Conservation (phyloP, 2,113 vertebrate genomes). For the Siniperca chuatsi region DNA sequence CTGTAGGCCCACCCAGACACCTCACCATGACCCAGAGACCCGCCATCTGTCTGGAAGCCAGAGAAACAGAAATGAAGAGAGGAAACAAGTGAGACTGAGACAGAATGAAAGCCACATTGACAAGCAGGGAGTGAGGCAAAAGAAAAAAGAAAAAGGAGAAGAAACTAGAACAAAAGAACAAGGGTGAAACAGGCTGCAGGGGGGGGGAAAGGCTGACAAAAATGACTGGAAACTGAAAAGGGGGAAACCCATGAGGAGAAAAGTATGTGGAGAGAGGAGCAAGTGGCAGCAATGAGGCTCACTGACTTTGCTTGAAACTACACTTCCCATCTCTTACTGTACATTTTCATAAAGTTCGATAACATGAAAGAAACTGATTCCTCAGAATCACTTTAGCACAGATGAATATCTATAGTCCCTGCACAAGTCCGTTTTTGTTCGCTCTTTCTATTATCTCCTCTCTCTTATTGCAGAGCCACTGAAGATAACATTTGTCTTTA, state of each 20-base stretch:
- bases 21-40: constrained; percentile 51
- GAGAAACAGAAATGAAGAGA: constrained; percentile 7
- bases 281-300: background rate
- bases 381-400: constrained; percentile 11
- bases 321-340: background rate
- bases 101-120: constrained; percentile 7
- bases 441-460: constrained; percentile 21
- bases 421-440: constrained; percentile 22
- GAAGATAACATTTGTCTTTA: constrained; percentile 36
- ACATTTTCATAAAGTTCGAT: constrained; percentile 19
- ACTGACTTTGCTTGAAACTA: constrained; percentile 8
- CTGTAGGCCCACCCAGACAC: constrained; percentile 56
- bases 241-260: constrained; percentile 20
- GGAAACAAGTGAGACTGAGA: constrained; percentile 22
- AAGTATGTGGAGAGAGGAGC: constrained; percentile 6
- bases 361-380: constrained; percentile 47
- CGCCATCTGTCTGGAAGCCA: constrained; percentile 66
- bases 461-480: constrained; percentile 33
- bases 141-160: constrained; percentile 8
- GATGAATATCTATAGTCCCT: constrained; percentile 25
- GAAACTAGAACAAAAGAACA: constrained; percentile 44
- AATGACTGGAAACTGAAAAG: constrained; percentile 29
- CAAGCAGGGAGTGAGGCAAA: background rate
- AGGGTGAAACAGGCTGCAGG: constrained; percentile 16
- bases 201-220: constrained; percentile 18